Percentiles rank a stretch among this genome's conserved stretches.
Evolutionary conservation across 2,888 invertebrate species (phyloP).

Genomic region (Oegoconia quadripuncta): DNA sequence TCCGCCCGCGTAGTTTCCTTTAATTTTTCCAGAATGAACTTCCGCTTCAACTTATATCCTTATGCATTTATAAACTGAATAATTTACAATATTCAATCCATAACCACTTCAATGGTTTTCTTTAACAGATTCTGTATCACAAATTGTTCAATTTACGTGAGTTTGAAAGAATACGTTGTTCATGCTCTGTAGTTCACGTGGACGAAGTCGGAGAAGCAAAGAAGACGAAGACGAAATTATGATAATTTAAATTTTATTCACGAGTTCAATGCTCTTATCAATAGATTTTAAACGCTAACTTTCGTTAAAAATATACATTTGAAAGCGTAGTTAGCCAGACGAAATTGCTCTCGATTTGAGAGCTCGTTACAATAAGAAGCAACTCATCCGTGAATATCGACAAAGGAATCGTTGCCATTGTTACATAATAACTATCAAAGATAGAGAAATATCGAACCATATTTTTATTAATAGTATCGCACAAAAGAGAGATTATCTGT

Average conservation of each 20-base stretch:
- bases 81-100: too few species aligned
- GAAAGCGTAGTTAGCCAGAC: not conserved
- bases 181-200: too few species aligned
- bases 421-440: conserved; percentile 60
- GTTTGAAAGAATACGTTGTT: too few species aligned
- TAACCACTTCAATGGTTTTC: too few species aligned
- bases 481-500: conserved; percentile 75
- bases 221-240: too few species aligned
- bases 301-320: not conserved
- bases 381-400: conserved; percentile 65
- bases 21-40: too few species aligned
- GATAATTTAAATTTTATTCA: not conserved
- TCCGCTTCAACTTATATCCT: too few species aligned
- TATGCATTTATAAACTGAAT: too few species aligned
- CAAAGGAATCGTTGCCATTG: conserved; percentile 63
- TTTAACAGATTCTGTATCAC: too few species aligned
- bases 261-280: not conserved
- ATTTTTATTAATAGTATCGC: conserved; percentile 75
- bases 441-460: conserved; percentile 66
- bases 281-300: not conserved
- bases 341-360: conserved; percentile 4
- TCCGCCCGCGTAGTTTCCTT: too few species aligned
- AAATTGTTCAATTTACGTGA: too few species aligned
- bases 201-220: too few species aligned
- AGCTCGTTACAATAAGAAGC: conserved; percentile 46